Conservation (phyloP, 2,113 vertebrate species). For the Spea multiplicata region DNA sequence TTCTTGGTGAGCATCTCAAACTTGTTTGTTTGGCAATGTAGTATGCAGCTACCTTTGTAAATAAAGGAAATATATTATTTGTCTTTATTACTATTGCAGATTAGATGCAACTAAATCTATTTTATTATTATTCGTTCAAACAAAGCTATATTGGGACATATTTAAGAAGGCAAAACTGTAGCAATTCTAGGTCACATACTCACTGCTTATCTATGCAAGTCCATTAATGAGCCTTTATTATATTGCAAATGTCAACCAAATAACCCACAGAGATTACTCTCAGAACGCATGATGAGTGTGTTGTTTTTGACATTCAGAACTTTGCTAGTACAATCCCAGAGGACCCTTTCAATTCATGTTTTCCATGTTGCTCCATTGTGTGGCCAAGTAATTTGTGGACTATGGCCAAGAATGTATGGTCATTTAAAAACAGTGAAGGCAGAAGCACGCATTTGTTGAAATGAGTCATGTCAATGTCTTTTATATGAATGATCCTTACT, state of each 20-base stretch:
- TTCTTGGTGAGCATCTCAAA: no score
- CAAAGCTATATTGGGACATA: no score
- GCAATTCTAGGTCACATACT: neutral
- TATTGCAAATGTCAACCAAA: conserved; percentile 16
- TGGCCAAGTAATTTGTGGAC: neutral
- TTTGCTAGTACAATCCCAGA: neutral
- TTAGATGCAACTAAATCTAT: no score
- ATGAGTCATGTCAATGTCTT: no score
- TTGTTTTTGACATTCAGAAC: neutral
- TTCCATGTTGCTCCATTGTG: neutral
- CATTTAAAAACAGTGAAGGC: neutral
- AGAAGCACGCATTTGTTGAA: no score
- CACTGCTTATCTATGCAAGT: neutral
- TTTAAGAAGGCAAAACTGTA: no score
- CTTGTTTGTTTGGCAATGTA: no score
- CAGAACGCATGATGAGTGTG: neutral
- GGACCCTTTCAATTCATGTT: conserved; percentile 4
- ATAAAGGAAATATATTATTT: no score
- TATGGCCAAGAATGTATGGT: neutral
- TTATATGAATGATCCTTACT: no score
- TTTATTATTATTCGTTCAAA: no score
- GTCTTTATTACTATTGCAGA: no score
- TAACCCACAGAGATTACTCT: neutral
- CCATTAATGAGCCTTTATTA: conserved; percentile 8
- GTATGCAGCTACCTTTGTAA: no score